Percentiles rank a stretch among this genome's conserved stretches.
Evolutionary conservation across 2,797 vertebrate genomes (phyloP).

Genomic region (Rhabdomys pumilio): DNA sequence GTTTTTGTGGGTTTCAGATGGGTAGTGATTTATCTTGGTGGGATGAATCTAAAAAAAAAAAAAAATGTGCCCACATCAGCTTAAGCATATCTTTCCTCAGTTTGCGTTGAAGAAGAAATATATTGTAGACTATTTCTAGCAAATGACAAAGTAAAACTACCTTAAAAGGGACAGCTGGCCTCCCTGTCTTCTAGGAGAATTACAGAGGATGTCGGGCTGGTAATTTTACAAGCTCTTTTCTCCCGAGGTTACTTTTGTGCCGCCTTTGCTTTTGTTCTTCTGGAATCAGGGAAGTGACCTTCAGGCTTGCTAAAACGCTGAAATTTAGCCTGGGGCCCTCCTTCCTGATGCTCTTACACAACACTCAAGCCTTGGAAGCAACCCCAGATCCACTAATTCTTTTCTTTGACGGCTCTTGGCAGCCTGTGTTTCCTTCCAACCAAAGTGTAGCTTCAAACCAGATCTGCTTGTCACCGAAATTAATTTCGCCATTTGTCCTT

Average conservation of each 20-base stretch:
- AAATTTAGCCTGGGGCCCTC: conserved; percentile 79
- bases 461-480: conserved; percentile 74
- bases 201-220: not conserved
- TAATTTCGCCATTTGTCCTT: conserved; percentile 78
- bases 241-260: conserved; percentile 42
- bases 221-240: conserved; percentile 62
- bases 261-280: not conserved
- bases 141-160: conserved; percentile 14
- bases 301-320: conserved; percentile 81
- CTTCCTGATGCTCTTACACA: conserved; percentile 82
- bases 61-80: conserved; percentile 79
- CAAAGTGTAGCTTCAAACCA: conserved; percentile 71
- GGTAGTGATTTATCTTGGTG: conserved; percentile 81
- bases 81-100: conserved; percentile 62
- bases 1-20: conserved; percentile 79
- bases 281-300: conserved; percentile 72
- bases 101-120: conserved; percentile 63
- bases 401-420: conserved; percentile 80
- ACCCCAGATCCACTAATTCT: conserved; percentile 79
- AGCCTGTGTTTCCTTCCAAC: conserved; percentile 63
- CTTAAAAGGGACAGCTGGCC: conserved; percentile 57
- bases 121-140: conserved; percentile 44
- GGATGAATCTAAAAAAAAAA: conserved; percentile 44
- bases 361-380: conserved; percentile 81
- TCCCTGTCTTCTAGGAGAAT: conserved; percentile 38